Evolutionary conservation across 2,113 vertebrate species (phyloP).

Genomic region (Phodopus roborovskii): DNA sequence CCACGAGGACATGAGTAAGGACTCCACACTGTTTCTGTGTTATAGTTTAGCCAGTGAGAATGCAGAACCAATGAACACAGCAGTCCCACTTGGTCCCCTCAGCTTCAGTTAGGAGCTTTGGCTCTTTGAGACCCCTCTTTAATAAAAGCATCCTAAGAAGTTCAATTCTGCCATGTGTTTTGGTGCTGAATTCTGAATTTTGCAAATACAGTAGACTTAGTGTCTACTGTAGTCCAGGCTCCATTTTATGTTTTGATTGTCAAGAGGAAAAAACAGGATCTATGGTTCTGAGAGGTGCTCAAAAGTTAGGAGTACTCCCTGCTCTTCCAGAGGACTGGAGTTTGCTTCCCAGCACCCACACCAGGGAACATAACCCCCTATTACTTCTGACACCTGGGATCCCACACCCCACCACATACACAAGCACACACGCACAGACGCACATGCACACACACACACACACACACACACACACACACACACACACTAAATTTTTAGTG

Average conservation of each 20-base stretch:
- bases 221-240: background rate
- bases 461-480: background rate
- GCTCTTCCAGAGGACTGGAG: background rate
- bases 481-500: background rate
- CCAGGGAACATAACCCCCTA: too few relatives aligned
- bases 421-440: fast-evolving
- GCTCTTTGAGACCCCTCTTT: background rate
- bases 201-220: background rate
- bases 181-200: background rate
- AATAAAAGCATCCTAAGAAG: background rate
- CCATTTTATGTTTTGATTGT: background rate
- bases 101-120: background rate
- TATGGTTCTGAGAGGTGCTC: background rate
- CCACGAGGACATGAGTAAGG: background rate
- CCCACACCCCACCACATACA: background rate
- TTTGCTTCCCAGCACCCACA: background rate
- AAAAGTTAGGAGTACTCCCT: background rate
- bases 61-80: background rate
- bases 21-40: background rate
- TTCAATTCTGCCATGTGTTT: background rate
- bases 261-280: background rate
- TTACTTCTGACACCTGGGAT: background rate
- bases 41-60: background rate
- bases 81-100: background rate
- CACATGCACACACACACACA: background rate